A percentile compares a stretch with the other conserved stretches of the same genome.
These are phyloP conservation scores for Dipodomys ordii DNA, from an alignment of 2,113 vertebrate genomes.

Conservation along the genomic window DNA sequence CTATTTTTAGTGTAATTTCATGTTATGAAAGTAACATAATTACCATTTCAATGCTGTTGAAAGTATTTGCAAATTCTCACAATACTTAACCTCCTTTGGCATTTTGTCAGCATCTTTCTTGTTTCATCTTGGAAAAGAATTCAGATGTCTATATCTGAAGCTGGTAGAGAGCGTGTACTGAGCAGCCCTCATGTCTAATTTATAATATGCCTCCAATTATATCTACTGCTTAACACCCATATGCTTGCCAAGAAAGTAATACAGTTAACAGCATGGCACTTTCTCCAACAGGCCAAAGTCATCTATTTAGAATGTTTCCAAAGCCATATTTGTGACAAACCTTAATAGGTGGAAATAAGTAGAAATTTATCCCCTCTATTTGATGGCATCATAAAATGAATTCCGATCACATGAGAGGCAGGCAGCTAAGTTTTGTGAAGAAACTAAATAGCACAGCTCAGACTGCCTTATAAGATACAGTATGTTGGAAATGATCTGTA, in stretches of 20 bases:
- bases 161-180: neutral
- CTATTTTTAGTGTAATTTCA: conserved; percentile 10
- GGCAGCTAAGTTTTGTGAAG: neutral
- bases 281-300: conserved; percentile 51
- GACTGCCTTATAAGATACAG: neutral
- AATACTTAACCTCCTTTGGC: neutral
- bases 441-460: neutral
- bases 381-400: conserved; percentile 56
- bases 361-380: conserved; percentile 53
- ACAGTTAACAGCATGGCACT: conserved; percentile 65
- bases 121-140: conserved; percentile 29
- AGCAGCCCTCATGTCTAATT: conserved; percentile 50
- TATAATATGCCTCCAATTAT: conserved; percentile 58
- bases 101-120: neutral
- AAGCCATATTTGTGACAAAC: conserved; percentile 39
- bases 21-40: neutral
- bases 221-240: conserved; percentile 45
- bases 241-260: conserved; percentile 68
- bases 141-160: neutral
- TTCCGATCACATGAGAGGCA: conserved; percentile 10
- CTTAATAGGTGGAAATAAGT: conserved; percentile 43
- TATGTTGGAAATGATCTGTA: too few relatives aligned
- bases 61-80: conserved; percentile 18
- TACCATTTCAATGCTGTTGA: neutral
- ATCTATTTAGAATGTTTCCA: conserved; percentile 16